phyloP scores from a whole-genome alignment of 2,888 invertebrate genomes.

The Dasypolia templi region DNA sequence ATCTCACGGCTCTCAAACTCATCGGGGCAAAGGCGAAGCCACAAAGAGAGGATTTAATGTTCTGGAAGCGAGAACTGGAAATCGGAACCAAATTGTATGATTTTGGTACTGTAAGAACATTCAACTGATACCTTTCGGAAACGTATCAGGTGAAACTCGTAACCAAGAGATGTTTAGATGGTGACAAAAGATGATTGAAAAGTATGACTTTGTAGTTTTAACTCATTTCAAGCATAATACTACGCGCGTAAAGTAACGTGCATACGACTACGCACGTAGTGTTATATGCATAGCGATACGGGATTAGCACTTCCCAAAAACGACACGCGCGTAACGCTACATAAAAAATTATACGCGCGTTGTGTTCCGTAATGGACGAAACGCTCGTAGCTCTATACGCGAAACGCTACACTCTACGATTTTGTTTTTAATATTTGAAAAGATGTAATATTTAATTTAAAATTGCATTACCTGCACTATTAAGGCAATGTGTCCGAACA shows the following conservation, averaged over 20 bases:
- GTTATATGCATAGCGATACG: too few relatives aligned
- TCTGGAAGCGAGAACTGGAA: neutral
- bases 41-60: conserved; percentile 32
- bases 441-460: neutral
- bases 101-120: neutral
- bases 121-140: neutral
- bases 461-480: conserved; percentile 20
- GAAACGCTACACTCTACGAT: neutral
- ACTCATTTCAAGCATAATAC: neutral
- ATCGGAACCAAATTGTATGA: neutral
- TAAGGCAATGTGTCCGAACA: neutral
- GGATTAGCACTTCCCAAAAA: too few relatives aligned
- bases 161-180: neutral
- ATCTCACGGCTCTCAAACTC: conserved; percentile 59
- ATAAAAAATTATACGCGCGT: neutral
- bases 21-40: conserved; percentile 45
- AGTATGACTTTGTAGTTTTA: neutral
- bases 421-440: neutral
- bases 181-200: neutral
- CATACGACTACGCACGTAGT: neutral
- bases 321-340: neutral
- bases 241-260: neutral
- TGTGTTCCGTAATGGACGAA: neutral
- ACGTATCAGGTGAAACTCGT: neutral
- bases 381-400: neutral